Conservation (phyloP, 2,113 vertebrate genomes). For the Gymnogyps californianus region DNA sequence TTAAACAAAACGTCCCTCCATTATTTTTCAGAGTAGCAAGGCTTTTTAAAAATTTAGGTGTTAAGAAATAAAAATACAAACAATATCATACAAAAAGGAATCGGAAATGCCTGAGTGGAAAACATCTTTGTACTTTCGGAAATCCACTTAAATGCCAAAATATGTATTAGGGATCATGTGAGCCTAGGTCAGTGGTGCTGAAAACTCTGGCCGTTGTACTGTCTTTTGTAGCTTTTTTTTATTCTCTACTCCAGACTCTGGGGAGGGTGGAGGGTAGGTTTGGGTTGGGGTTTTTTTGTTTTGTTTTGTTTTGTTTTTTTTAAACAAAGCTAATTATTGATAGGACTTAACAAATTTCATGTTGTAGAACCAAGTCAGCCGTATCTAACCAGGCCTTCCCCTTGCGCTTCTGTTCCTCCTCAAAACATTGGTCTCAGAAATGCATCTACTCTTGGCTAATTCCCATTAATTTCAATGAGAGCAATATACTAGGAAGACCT, state of each 20-base stretch:
- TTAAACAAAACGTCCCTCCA: neutral
- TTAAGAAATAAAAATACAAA: neutral
- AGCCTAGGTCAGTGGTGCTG: neutral
- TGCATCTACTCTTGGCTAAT: neutral
- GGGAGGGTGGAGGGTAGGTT: neutral
- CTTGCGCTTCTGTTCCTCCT: neutral
- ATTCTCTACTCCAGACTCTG: neutral
- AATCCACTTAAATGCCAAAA: neutral
- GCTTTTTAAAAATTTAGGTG: neutral
- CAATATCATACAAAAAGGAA: neutral
- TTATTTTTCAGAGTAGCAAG: neutral
- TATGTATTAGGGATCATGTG: neutral
- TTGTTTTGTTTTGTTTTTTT: neutral
- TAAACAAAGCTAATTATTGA: neutral
- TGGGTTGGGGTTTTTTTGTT: neutral
- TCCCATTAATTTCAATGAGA: neutral
- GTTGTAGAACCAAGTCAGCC: neutral
- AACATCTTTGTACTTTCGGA: neutral
- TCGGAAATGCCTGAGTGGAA: neutral
- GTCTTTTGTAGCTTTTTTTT: neutral
- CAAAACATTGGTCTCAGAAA: neutral
- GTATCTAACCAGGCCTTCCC: neutral
- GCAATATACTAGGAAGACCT: neutral
- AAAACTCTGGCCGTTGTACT: neutral
- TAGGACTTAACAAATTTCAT: neutral